phyloP scores from a whole-genome alignment of 2,797 vertebrate genomes.

The Oryzias dopingdopingensis region DNA sequence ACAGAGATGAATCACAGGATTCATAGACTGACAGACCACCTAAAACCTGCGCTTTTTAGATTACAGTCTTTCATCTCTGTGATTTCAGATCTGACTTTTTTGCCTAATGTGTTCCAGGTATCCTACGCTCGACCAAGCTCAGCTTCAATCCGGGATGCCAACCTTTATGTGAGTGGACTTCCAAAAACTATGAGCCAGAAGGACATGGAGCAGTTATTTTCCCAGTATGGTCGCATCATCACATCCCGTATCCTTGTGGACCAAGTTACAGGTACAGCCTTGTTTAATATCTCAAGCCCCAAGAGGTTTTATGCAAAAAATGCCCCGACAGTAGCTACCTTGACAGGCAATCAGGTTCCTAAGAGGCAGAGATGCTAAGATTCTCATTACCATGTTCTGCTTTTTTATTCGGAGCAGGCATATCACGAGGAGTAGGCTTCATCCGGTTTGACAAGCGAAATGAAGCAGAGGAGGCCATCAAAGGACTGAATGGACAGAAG shows the following conservation, averaged over 20 bases:
- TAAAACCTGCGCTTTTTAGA: background rate
- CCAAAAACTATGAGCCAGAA: slow-evolving; percentile 97
- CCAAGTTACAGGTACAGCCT: slow-evolving; percentile 85
- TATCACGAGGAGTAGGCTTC: slow-evolving; percentile 95
- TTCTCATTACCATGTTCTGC: slow-evolving; percentile 61
- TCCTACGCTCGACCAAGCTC: slow-evolving; percentile 95
- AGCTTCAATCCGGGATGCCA: slow-evolving; percentile 94
- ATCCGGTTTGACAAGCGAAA: slow-evolving; percentile 98
- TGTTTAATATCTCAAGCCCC: slow-evolving; percentile 33
- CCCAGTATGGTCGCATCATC: slow-evolving; percentile 94
- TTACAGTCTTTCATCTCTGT: slow-evolving; percentile 2
- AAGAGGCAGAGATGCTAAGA: slow-evolving; percentile 40
- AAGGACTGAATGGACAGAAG: slow-evolving; percentile 95
- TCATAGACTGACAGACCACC: slow-evolving; percentile 5
- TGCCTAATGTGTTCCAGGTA: slow-evolving; percentile 72
- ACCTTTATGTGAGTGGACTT: slow-evolving; percentile 94
- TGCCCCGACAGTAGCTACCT: background rate
- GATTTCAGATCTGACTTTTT: slow-evolving; percentile 14
- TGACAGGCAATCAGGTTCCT: background rate
- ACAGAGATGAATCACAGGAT: slow-evolving; percentile 19
- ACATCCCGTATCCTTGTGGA: slow-evolving; percentile 95
- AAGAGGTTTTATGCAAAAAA: background rate
- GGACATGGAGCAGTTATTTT: slow-evolving; percentile 97
- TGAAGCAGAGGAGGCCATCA: slow-evolving; percentile 96
- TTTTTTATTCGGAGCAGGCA: slow-evolving; percentile 78